Conservation (phyloP, 2,113 vertebrate genomes). For the Riparia riparia region DNA sequence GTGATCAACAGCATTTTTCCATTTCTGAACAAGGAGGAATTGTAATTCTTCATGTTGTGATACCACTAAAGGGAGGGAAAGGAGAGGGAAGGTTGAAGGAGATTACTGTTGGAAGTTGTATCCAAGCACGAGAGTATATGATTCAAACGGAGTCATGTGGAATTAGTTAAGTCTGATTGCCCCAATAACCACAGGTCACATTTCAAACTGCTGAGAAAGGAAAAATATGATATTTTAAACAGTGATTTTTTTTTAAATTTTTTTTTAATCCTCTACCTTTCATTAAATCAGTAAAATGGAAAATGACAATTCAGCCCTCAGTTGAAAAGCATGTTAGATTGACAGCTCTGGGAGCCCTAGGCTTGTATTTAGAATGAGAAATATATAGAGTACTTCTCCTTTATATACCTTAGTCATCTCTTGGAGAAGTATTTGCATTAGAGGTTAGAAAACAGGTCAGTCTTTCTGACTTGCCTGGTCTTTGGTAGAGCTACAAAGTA, state of each 20-base stretch:
- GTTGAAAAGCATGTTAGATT: slow-evolving; percentile 8
- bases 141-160: neutral
- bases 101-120: neutral
- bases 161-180: neutral
- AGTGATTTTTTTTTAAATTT: neutral
- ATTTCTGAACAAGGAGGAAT: neutral
- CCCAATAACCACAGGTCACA: neutral
- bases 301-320: slow-evolving; percentile 28
- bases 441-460: neutral
- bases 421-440: neutral
- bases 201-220: slow-evolving; percentile 10
- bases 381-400: neutral
- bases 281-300: slow-evolving; percentile 23
- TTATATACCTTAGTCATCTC: neutral
- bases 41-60: neutral
- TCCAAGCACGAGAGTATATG: neutral
- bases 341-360: neutral
- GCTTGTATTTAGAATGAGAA: slow-evolving; percentile 10
- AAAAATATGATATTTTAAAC: neutral
- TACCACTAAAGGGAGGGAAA: neutral
- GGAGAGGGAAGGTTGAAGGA: neutral
- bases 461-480: neutral
- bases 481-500: neutral
- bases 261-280: neutral
- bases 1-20: neutral